Evolutionary conservation across 2,888 invertebrate genomes (phyloP), one percentile per base, ranked within the genome.

Genomic region (Corythucha ciliata): DNA sequence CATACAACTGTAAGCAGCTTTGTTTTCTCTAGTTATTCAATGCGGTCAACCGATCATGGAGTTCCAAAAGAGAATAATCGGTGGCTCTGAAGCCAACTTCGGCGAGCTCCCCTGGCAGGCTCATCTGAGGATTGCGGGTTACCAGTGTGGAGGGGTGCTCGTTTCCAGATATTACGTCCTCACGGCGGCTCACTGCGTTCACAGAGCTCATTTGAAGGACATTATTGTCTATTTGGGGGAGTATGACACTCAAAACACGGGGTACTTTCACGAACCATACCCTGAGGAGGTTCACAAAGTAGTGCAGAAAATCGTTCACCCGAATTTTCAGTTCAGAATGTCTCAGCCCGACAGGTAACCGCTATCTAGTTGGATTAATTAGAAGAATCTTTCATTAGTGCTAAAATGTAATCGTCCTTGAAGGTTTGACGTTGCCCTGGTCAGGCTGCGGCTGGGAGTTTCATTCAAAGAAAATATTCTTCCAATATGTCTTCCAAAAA

Each of bases 71-170:
- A 71, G 87, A 45, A 87, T 88, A 55, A 85, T 88, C 34, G 88
- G 88, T 1, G 87, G 88, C 0, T 71, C 82, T 3, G 82, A 83
- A 59, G 87, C 87, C 0, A 72, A 75, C 58, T 85, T 76, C 61
- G 81, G 79, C 0, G 85, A 85, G 70, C 83, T 84, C 63, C 87
- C 88, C 0, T 88, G 87, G 87, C 87, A 87, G 65, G 85, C 84
- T 0, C 87, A 87, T 61, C 82, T 88, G 55, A 77, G 87, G 63
- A 85, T 87, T 59, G 78, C 80, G 0, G 81, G 83, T 60, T 87
- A 81, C 63, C 87, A 87, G 63, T 88, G 87, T 62, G 87, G 88
- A 2, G 87, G 87, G 0, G 86, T 86, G 0, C 67, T 87, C 53
- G 77, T 87, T 26, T 84, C 83, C 2, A 74, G 77, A 1, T 75